Base-by-base conservation (phyloP, 92 coral and sea anemone species). In the Phenganax subtilis region DNA sequence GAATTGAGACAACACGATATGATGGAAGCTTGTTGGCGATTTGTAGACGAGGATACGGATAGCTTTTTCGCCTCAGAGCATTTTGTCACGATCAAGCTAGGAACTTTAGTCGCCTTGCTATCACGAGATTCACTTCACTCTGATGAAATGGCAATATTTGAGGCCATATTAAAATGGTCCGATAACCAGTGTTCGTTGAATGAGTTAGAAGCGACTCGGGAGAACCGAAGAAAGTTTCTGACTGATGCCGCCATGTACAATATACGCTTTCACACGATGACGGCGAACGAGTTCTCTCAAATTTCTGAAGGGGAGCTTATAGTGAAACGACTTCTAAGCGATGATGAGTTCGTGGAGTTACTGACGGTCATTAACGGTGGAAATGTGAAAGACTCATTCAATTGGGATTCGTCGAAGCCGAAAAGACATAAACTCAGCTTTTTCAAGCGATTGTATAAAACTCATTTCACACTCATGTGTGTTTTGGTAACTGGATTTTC, bases 71-170 rank as follows among this genome's bases (percentile, higher is more conserved):
- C 65, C 12, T 59, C 65, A 59, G 17, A 59, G 12, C 20, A 59
- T 59, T 59, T 59, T 20, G 20, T 59, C 20, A 12, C 16, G 65
- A 59, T 59, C 7, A 10, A 59, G 17, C 65, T 14, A 59, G 20
- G 6, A n/a, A 59, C 65, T 59, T 59, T 59, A 25, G 65, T 14
- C 65, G 65, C 65, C 1, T 59, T 59, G 20, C 65, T 59, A 10
- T n/a, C 65, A 59, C 65, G 65, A 17, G 65, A 59, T 59, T 14
- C 65, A 59, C 65, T 59, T 59, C n/a, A 14, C n/a, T 59, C 17
- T 14, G 20, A 59, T 25, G 65, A 59, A 59, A 59, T 6, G 65
- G 65, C 65, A 59, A 12, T 59, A 59, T 12, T 59, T 15, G 65
- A 59, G 5, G 65, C 65, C 65, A 20, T 59, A 0, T 6, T 59